Evolutionary conservation across 2,797 vertebrate genomes (phyloP).

Genomic region (Argentina silus): DNA sequence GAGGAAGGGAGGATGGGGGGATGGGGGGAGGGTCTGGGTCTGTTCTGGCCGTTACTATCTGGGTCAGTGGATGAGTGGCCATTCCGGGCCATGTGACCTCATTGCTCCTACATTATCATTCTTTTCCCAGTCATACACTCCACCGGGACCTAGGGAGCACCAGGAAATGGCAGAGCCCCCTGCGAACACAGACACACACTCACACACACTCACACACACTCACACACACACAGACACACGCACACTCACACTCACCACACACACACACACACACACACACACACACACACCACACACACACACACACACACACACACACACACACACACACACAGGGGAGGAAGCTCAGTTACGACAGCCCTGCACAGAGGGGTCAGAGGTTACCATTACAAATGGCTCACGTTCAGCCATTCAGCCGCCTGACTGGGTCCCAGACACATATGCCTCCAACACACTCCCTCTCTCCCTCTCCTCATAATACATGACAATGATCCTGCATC

Average conservation of each 20-base stretch:
- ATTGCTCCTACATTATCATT: conserved; percentile 63
- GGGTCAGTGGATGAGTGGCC: conserved; percentile 53
- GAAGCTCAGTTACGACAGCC: conserved; percentile 26
- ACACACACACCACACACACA: conserved; percentile 10
- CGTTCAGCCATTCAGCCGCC: conserved; percentile 48
- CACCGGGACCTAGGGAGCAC: conserved; percentile 36
- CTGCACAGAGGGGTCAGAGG: conserved; percentile 60
- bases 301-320: conserved; percentile 4
- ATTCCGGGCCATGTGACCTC: conserved; percentile 55
- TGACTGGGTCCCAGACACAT: conserved; percentile 42
- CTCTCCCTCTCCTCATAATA: not conserved
- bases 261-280: conserved; percentile 5
- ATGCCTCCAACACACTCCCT: conserved; percentile 45
- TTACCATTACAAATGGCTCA: conserved; percentile 71
- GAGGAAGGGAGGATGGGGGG: too few relatives aligned
- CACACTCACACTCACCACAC: too few relatives aligned
- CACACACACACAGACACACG: conserved; percentile 5
- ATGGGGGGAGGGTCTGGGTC: conserved; percentile 36
- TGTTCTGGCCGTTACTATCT: conserved; percentile 64
- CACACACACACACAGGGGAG: not conserved
- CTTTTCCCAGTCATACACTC: conserved; percentile 59
- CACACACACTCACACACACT: not conserved
- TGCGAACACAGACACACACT: conserved; percentile 35
- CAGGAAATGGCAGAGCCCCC: conserved; percentile 59
- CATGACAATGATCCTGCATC: not conserved